Percentiles rank a stretch among this genome's conserved stretches.
Conservation (phyloP, 1,140 invertebrate genomes). For the Cydia fagiglandana region DNA sequence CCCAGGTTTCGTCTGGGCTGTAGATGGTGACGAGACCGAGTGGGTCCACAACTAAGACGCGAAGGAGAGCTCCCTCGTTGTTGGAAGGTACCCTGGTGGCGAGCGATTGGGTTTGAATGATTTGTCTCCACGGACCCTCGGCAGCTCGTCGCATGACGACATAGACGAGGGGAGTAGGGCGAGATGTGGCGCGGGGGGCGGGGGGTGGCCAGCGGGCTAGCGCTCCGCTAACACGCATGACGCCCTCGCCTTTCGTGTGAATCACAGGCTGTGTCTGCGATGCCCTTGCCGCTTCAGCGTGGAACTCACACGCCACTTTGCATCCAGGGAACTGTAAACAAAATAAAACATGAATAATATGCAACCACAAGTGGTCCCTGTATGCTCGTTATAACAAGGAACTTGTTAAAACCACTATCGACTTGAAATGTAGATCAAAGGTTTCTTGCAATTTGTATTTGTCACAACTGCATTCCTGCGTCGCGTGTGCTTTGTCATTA, state of each 20-base stretch:
- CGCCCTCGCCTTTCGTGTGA: constrained; percentile 83
- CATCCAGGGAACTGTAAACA: constrained; percentile 84
- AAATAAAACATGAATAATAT: constrained; percentile 38
- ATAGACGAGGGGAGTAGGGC: constrained; percentile 82
- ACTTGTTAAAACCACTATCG: not conserved
- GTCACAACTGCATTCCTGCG: constrained; percentile 18
- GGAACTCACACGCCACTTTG: constrained; percentile 84
- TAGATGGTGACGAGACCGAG: constrained; percentile 84
- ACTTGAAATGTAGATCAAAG: constrained; percentile 26
- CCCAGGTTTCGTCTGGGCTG: constrained; percentile 83
- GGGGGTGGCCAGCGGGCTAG: constrained; percentile 82
- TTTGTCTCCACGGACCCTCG: constrained; percentile 83
- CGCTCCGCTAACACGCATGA: constrained; percentile 80
- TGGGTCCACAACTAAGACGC: constrained; percentile 83
- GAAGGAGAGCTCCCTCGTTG: constrained; percentile 80
- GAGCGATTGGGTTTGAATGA: constrained; percentile 82
- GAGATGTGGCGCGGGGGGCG: constrained; percentile 74
- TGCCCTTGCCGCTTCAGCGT: constrained; percentile 80
- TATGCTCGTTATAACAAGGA: constrained; percentile 1
- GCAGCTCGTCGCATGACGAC: constrained; percentile 83
- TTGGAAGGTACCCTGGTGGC: constrained; percentile 81
- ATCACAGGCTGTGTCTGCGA: constrained; percentile 83
- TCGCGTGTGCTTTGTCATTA: constrained; percentile 19
- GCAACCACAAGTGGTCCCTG: not conserved
- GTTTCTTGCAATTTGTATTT: constrained; percentile 28